A percentile compares a stretch with the other conserved stretches of the same genome.
Conservation (phyloP, 1,140 invertebrate species). For the Eupristina koningsbergeri region DNA sequence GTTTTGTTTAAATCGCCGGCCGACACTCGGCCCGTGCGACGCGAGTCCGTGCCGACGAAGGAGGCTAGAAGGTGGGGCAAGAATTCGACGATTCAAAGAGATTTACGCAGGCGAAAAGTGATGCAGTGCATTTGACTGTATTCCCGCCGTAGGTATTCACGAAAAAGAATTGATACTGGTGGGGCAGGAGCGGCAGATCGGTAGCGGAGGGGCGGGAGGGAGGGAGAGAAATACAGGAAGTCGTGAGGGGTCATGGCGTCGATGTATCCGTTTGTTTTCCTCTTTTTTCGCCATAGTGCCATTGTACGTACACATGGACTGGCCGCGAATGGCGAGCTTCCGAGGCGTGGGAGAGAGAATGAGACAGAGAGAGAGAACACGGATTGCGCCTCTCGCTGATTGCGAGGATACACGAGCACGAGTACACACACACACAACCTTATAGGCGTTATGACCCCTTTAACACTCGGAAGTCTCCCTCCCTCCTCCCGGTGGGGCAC, state of each 20-base stretch:
- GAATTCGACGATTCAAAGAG: no score
- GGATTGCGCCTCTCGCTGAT: background rate
- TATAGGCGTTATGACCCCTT: constrained; percentile 39
- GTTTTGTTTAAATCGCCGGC: no score
- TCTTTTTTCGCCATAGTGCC: constrained; percentile 6
- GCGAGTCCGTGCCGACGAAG: no score
- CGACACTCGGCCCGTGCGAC: no score
- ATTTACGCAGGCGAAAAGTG: no score
- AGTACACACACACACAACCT: background rate
- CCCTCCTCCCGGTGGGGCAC: background rate
- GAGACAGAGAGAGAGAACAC: background rate
- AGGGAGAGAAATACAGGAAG: background rate
- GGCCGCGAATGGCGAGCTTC: background rate
- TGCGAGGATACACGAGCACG: background rate
- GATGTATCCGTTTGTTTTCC: background rate
- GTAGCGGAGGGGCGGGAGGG: background rate
- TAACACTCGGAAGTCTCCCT: background rate
- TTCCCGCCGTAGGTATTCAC: no score
- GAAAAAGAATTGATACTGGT: background rate
- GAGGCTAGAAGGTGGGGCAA: no score
- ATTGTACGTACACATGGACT: background rate
- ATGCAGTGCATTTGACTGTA: no score
- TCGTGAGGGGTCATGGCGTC: background rate
- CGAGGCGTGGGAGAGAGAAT: background rate
- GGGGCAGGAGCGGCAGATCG: no score